Percentiles rank a stretch among this genome's conserved stretches.
Evolutionary conservation across 1,140 invertebrate species (phyloP).

Genomic region (Drosophila ohnishii): DNA sequence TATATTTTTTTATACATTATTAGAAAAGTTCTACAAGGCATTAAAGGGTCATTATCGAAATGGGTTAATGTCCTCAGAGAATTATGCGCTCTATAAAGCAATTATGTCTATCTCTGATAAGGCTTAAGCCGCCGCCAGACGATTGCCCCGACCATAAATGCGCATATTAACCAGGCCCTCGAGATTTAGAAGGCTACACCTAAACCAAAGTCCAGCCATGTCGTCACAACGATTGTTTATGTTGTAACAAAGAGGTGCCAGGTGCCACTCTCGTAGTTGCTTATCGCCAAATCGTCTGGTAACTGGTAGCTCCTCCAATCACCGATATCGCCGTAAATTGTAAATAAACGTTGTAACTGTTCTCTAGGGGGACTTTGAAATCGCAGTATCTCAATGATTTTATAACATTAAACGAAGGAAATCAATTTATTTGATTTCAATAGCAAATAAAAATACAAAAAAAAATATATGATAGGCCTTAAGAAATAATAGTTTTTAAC

Average conservation of each 20-base stretch:
- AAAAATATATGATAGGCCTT: too few relatives aligned
- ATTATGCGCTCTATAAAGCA: slow-evolving; percentile 20
- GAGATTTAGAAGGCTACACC: slow-evolving; percentile 12
- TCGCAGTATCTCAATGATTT: slow-evolving; percentile 11
- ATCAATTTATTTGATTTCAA: slow-evolving; percentile 30
- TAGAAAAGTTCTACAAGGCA: neutral
- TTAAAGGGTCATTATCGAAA: neutral
- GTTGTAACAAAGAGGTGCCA: slow-evolving; percentile 30
- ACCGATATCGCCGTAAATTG: slow-evolving; percentile 12
- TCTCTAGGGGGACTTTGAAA: slow-evolving; percentile 24
- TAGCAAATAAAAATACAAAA: neutral
- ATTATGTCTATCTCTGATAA: slow-evolving; percentile 48
- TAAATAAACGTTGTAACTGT: slow-evolving; percentile 28
- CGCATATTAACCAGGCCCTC: slow-evolving; percentile 25
- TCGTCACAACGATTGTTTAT: slow-evolving; percentile 38
- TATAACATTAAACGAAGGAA: slow-evolving; percentile 20
- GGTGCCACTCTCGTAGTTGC: neutral
- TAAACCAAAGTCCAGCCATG: slow-evolving; percentile 27
- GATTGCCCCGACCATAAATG: slow-evolving; percentile 15
- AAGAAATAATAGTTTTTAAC: neutral
- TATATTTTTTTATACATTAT: neutral
- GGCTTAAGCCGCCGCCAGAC: slow-evolving; percentile 16
- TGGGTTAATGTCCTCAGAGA: slow-evolving; percentile 19
- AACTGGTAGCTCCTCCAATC: neutral
- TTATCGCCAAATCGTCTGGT: slow-evolving; percentile 27